These are phyloP conservation scores for Synanthedon myopaeformis DNA, from an alignment of 2,888 invertebrate species.

Conservation along the genomic window DNA sequence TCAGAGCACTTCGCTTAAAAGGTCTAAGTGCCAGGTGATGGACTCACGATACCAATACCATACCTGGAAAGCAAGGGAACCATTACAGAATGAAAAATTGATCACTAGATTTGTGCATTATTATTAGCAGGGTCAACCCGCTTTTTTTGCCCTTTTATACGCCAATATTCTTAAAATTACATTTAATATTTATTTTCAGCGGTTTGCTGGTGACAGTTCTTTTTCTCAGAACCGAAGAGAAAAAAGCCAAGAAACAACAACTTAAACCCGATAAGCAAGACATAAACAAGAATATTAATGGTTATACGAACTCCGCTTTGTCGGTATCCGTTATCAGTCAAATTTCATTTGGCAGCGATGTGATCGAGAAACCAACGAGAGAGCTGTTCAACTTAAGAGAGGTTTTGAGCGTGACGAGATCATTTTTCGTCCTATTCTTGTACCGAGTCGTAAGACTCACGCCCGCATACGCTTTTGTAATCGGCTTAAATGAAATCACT, in stretches of 20 bases:
- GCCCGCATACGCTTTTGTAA: constrained; percentile 84
- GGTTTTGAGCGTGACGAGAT: constrained; percentile 43
- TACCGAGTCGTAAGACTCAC: constrained; percentile 79
- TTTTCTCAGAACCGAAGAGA: constrained; percentile 75
- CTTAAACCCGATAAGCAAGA: constrained; percentile 29
- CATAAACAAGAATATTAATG: constrained; percentile 56
- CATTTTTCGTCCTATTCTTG: constrained; percentile 60
- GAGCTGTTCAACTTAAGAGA: constrained; percentile 45
- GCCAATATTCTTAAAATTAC: background rate
- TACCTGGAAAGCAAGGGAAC: too few species aligned
- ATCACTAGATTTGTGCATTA: too few species aligned
- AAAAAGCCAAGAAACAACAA: constrained; percentile 39
- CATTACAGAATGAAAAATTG: too few species aligned
- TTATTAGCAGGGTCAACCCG: too few species aligned
- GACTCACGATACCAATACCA: too few species aligned
- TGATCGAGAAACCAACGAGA: constrained; percentile 42
- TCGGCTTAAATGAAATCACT: constrained; percentile 79
- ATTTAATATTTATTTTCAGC: constrained; percentile 49
- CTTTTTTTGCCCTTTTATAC: background rate
- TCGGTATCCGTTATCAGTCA: constrained; percentile 58
- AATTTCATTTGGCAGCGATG: constrained; percentile 55
- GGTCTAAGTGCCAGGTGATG: too few species aligned
- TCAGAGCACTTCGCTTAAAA: too few species aligned
- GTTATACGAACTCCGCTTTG: constrained; percentile 52
- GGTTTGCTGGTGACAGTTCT: constrained; percentile 80